Conservation (phyloP, 2,113 vertebrate species). For the Melanocharis versteri region DNA sequence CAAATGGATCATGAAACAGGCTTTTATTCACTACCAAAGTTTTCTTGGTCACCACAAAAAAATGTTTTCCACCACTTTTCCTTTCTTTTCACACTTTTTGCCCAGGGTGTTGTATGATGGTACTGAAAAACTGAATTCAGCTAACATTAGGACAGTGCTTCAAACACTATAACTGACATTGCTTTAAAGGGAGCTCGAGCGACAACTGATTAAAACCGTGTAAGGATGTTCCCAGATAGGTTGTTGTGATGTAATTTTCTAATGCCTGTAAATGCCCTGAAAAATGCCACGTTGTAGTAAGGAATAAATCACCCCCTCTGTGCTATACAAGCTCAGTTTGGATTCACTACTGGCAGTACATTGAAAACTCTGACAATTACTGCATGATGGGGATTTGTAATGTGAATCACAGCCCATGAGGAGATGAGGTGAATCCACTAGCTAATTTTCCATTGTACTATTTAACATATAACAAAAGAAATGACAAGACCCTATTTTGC, state of each 20-base stretch:
- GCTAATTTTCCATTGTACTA: background rate
- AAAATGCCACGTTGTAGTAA: background rate
- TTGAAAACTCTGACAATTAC: background rate
- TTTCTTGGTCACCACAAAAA: background rate
- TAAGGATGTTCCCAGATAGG: background rate
- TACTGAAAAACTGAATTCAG: background rate
- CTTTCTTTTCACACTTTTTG: background rate
- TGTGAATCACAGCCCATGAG: background rate
- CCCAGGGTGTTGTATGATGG: background rate
- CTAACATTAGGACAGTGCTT: background rate
- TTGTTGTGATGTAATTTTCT: background rate
- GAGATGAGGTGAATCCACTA: background rate
- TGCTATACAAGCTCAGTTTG: background rate
- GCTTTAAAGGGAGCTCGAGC: rapidly evolving
- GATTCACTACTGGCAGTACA: background rate
- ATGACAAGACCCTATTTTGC: background rate
- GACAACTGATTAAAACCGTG: background rate
- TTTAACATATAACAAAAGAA: background rate
- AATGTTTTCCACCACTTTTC: background rate
- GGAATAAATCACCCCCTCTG: background rate
- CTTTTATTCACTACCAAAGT: background rate
- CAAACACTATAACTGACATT: background rate
- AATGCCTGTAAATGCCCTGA: background rate
- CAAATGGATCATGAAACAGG: background rate
- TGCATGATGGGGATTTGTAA: background rate